A percentile compares a stretch with the other conserved stretches of the same genome.
Conservation (phyloP, 2,113 vertebrate species). For the Thunnus thynnus region DNA sequence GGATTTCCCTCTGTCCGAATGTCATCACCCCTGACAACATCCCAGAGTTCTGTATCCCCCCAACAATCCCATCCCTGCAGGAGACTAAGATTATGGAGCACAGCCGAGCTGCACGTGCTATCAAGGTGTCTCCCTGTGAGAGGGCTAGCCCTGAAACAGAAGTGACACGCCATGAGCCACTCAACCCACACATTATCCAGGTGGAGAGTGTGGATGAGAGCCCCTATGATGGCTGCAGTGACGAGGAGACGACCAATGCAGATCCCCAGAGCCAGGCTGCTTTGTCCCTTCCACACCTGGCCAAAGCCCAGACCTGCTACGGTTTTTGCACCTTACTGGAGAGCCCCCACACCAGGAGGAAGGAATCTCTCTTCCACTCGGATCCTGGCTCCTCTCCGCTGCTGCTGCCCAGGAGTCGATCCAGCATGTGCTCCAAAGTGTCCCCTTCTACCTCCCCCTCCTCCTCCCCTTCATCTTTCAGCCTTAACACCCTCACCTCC, state of each 20-base stretch:
- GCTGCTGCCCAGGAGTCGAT: conserved; percentile 84
- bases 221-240: conserved; percentile 75
- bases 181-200: conserved; percentile 87
- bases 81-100: conserved; percentile 73
- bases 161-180: conserved; percentile 42
- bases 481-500: conserved; percentile 79
- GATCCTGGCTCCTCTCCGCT: conserved; percentile 77
- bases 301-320: conserved; percentile 89
- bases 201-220: conserved; percentile 90
- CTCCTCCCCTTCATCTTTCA: conserved; percentile 81
- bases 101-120: conserved; percentile 47
- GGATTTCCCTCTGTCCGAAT: conserved; percentile 81
- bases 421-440: conserved; percentile 80
- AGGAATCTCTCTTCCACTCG: conserved; percentile 92
- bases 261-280: conserved; percentile 92
- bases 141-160: conserved; percentile 66
- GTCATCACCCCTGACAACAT: conserved; percentile 88
- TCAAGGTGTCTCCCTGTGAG: conserved; percentile 59
- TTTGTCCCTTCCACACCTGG: conserved; percentile 90
- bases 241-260: conserved; percentile 89
- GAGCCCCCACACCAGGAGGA: conserved; percentile 92
- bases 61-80: conserved; percentile 76
- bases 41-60: conserved; percentile 87
- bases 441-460: conserved; percentile 67
- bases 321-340: conserved; percentile 92